Conservation (phyloP, 2,113 vertebrate species). For the Triplophysa tibetana region DNA sequence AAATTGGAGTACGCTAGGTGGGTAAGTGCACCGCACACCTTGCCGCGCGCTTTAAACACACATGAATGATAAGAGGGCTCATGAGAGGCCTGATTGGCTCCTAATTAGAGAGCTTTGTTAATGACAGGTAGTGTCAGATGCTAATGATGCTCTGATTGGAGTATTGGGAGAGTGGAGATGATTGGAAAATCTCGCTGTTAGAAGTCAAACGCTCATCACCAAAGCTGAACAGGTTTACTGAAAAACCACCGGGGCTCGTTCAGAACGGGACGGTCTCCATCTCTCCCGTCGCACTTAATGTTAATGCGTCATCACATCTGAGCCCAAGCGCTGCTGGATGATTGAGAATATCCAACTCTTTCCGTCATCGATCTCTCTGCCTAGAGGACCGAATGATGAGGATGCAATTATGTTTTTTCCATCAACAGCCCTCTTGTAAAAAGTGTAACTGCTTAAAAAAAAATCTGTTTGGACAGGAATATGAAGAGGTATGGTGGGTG, state of each 20-base stretch:
- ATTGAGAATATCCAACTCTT: slow-evolving; percentile 16
- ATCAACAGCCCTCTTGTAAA: slow-evolving; percentile 32
- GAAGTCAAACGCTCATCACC: slow-evolving; percentile 62
- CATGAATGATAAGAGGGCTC: slow-evolving; percentile 57
- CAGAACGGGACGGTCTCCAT: slow-evolving; percentile 27
- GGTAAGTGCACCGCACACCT: slow-evolving; percentile 40
- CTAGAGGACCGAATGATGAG: slow-evolving; percentile 16
- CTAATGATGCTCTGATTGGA: slow-evolving; percentile 65
- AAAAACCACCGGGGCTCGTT: slow-evolving; percentile 34
- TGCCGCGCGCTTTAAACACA: slow-evolving; percentile 49
- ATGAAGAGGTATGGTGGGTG: slow-evolving; percentile 23
- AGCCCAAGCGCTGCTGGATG: neutral
- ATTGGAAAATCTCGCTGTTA: slow-evolving; percentile 56
- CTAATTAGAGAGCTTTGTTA: slow-evolving; percentile 63
- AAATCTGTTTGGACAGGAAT: neutral
- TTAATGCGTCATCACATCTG: slow-evolving; percentile 35
- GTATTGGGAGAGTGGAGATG: slow-evolving; percentile 57
- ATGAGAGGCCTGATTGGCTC: slow-evolving; percentile 60
- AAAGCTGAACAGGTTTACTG: slow-evolving; percentile 43
- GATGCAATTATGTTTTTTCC: slow-evolving; percentile 13
- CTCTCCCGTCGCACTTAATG: slow-evolving; percentile 7
- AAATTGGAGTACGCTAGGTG: slow-evolving; percentile 32
- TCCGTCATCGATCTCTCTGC: slow-evolving; percentile 10
- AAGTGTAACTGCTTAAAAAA: slow-evolving; percentile 11
- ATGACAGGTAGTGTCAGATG: slow-evolving; percentile 63